Conservation (phyloP, 2,113 vertebrate genomes). For the Syrmaticus mikado region DNA sequence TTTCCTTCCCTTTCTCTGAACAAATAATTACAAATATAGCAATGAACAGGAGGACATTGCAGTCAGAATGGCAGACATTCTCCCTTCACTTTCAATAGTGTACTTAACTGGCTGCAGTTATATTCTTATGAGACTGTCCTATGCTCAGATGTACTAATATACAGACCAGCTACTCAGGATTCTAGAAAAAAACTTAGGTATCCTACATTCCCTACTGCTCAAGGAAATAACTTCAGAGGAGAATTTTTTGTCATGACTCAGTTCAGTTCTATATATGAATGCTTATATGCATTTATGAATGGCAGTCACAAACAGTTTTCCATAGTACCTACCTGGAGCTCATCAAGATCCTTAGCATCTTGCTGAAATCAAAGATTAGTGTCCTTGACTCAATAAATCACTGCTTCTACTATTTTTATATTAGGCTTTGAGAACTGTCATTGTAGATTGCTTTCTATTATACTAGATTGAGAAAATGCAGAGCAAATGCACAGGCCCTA, state of each 20-base stretch:
- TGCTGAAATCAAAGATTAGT: background rate
- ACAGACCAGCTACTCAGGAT: background rate
- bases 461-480: background rate
- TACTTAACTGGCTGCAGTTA: background rate
- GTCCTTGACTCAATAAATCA: background rate
- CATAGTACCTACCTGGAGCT: background rate
- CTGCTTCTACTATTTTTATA: background rate
- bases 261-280: background rate
- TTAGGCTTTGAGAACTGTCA: background rate
- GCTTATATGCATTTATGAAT: background rate
- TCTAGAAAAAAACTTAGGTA: background rate
- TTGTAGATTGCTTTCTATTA: background rate
- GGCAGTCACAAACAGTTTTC: background rate
- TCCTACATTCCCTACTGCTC: background rate
- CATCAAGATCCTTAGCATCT: background rate
- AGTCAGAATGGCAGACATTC: background rate
- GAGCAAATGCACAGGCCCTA: background rate
- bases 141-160: background rate
- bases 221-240: background rate
- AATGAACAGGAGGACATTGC: background rate
- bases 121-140: background rate
- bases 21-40: background rate
- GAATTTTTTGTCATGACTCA: background rate
- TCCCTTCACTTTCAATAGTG: fast-evolving
- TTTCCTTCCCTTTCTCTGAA: background rate